Evolutionary conservation across 2,888 invertebrate species (phyloP), one percentile per base, ranked within the genome.

Genomic region (Agonopterix subpropinquella): DNA sequence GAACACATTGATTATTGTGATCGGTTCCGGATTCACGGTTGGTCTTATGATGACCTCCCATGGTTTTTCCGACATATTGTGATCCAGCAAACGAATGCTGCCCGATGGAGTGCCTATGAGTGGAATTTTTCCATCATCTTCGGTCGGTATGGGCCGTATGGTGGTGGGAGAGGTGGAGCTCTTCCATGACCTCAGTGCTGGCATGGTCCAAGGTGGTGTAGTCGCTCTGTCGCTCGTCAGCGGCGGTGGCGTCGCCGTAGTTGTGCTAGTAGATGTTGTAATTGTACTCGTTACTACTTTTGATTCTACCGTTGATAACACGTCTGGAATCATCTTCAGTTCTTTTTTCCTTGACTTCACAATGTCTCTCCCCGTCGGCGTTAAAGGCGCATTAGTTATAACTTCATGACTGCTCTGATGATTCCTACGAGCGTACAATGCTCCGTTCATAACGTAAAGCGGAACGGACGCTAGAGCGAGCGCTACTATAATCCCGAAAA

Each of bases 131-230:
- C 64, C 75, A 48, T 66, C 75, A 44, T 72, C 70, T 54, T 79
- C 79, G 3, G 80, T 83, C 4, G 82, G 73, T 44, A 77, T 59
- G 8, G 80, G 75, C 53, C 69, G 79, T 57, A 74, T 64, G 11
- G 77, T 75, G 1, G 83, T 78, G 1, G 77, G 71, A 28, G 76
- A 58, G 2, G 70, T 70, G 36, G 78, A 72, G 52, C 73, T 76
- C 58, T 81, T 86, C 85, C 85, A 83, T 10, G 80, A 80, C 50
- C 76, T 73, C 43, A 90, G 74, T 9, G 90, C 89, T 36, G 90
- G 90, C 70, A 90, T 86, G 45, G 87, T 89, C 78, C 90, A 89
- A 5, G 89, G 82, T 43, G 87, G 84, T n/a, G 77, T 73, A 35
- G 83, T 77, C 53, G 78, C 69, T 52, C 57, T 73, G 48, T 77